These are phyloP conservation scores for Pristiophorus japonicus DNA, from an alignment of 2,113 vertebrate genomes.

Conservation along the genomic window DNA sequence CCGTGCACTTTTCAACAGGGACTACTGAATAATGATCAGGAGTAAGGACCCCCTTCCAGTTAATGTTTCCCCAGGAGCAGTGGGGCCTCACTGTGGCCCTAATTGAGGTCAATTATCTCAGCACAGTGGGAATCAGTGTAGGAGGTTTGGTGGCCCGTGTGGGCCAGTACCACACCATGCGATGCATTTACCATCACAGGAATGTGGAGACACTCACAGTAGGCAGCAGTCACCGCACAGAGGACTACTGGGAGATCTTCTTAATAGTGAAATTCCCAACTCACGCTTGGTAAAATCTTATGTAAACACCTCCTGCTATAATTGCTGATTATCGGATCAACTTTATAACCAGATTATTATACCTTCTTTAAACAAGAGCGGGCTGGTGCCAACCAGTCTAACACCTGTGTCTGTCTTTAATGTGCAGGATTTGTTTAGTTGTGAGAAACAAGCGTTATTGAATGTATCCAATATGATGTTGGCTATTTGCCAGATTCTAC, in stretches of 20 bases:
- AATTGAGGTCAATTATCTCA: background rate
- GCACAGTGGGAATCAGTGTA: background rate
- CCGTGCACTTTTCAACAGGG: background rate
- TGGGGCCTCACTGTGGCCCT: background rate
- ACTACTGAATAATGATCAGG: background rate
- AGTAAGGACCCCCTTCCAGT: background rate
- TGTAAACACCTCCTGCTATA: background rate
- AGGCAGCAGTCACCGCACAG: background rate
- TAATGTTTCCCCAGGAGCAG: background rate
- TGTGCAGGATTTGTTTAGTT: background rate
- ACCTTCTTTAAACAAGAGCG: background rate
- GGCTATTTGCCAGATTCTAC: background rate
- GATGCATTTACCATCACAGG: background rate
- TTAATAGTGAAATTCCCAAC: background rate
- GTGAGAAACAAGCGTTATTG: background rate
- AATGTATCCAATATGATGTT: background rate
- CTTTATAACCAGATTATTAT: background rate
- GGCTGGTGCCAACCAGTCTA: constrained; percentile 20
- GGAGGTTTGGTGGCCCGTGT: background rate
- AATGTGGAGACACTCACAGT: background rate
- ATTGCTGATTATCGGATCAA: background rate
- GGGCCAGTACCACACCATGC: background rate
- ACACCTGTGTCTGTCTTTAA: background rate
- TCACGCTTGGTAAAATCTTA: background rate
- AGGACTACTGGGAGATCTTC: background rate